Evolutionary conservation across 2,797 vertebrate genomes (phyloP).

Genomic region (Pelobates cultripes): DNA sequence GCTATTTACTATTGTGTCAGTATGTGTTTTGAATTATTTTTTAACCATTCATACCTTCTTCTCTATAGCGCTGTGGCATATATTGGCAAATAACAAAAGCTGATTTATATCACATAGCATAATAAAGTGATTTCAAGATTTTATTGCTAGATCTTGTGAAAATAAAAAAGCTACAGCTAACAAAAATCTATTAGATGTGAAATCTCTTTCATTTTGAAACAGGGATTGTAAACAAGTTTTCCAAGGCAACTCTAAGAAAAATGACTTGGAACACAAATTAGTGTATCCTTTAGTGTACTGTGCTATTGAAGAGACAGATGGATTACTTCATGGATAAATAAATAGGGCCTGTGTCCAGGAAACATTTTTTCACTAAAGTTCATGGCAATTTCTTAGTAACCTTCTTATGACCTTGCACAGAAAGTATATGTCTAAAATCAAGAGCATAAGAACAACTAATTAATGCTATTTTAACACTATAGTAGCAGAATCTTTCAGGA

Average conservation of each 20-base stretch:
- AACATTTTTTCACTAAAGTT: conserved; percentile 40
- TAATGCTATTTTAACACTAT: neutral
- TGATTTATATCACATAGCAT: neutral
- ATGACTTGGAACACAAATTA: conserved; percentile 39
- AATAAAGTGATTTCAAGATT: neutral
- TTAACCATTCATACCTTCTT: neutral
- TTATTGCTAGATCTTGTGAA: conserved; percentile 16
- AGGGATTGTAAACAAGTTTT: conserved; percentile 35
- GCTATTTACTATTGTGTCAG: neutral
- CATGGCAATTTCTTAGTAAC: conserved; percentile 42
- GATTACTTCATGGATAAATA: conserved; percentile 54
- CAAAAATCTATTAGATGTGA: neutral
- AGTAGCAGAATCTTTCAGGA: no score
- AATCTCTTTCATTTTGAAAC: conserved; percentile 29
- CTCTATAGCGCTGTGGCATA: neutral
- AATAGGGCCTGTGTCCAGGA: conserved; percentile 44
- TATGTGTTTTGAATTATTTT: neutral
- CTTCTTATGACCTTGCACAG: conserved; percentile 5
- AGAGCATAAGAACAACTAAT: neutral
- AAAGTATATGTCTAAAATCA: conserved; percentile 6
- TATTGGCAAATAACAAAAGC: neutral
- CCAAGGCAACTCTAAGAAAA: conserved; percentile 39
- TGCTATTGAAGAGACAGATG: conserved; percentile 47
- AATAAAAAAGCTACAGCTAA: neutral
- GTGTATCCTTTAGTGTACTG: conserved; percentile 39